Evolutionary conservation across 2,888 invertebrate species (phyloP).

Genomic region (Dromius quadrimaculatus): DNA sequence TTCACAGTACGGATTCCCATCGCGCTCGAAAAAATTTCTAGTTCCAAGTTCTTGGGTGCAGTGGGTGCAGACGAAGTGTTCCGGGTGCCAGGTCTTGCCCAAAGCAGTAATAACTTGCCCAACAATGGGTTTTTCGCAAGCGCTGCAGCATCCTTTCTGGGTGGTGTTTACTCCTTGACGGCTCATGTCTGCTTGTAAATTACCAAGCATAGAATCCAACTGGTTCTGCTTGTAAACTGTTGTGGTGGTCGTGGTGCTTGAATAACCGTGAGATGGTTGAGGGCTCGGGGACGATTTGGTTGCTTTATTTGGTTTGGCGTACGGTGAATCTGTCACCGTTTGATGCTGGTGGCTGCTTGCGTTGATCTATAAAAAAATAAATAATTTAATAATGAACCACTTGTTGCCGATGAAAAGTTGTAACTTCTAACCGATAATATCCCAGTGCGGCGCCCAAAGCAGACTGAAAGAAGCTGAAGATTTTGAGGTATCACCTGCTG

Average conservation of each 20-base stretch:
- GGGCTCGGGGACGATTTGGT: conserved; percentile 71
- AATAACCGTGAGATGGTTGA: conserved; percentile 69
- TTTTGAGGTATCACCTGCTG: conserved; percentile 48
- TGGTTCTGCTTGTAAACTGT: conserved; percentile 67
- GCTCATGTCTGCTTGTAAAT: conserved; percentile 96
- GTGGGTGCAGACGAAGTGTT: conserved; percentile 98
- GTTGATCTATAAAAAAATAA: conserved; percentile 69
- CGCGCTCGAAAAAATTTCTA: conserved; percentile 98
- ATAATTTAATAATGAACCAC: conserved; percentile 26
- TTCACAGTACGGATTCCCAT: conserved; percentile 97
- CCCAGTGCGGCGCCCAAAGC: conserved; percentile 51
- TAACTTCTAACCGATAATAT: conserved; percentile 40
- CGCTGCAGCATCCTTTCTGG: conserved; percentile 99
- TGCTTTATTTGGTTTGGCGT: conserved; percentile 77
- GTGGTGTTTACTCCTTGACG: conserved; percentile 98
- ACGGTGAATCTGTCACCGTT: conserved; percentile 76
- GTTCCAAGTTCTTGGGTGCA: conserved; percentile 97
- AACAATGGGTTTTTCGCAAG: conserved; percentile 98
- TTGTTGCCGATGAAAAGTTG: conserved; percentile 36
- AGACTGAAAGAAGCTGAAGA: conserved; percentile 50
- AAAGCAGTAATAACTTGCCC: conserved; percentile 98
- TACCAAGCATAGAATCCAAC: conserved; percentile 87
- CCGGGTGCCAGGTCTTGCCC: conserved; percentile 99
- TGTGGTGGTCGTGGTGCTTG: conserved; percentile 61
- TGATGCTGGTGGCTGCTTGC: conserved; percentile 74